phyloP scores from a whole-genome alignment of 2,113 vertebrate genomes.

The Acinonyx jubatus region DNA sequence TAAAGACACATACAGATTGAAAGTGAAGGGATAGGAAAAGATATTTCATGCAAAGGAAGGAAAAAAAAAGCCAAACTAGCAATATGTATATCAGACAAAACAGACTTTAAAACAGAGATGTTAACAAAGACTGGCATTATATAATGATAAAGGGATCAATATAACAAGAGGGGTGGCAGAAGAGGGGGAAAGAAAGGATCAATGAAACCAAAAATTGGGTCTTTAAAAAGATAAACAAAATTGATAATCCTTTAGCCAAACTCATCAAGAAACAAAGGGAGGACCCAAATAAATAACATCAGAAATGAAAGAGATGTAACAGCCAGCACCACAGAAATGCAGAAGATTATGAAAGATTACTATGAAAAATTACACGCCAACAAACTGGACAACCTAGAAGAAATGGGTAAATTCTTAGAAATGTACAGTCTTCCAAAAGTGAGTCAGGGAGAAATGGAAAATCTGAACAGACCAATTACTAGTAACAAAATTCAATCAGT shows the following conservation, averaged over 20 bases:
- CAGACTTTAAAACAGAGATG: neutral
- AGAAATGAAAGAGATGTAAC: neutral
- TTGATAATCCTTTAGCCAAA: neutral
- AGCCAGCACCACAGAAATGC: neutral
- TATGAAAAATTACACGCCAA: neutral
- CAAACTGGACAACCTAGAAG: neutral
- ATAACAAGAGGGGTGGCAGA: neutral
- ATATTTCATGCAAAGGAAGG: neutral
- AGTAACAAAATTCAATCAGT: neutral
- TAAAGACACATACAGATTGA: neutral
- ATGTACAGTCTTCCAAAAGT: neutral
- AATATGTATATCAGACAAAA: neutral
- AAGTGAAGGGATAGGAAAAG: neutral
- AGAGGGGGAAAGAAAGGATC: neutral
- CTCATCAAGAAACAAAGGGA: neutral
- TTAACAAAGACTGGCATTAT: neutral
- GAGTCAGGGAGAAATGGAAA: neutral
- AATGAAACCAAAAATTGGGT: neutral
- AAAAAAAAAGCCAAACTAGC: neutral
- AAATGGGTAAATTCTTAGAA: neutral
- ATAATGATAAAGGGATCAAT: neutral
- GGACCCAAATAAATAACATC: neutral
- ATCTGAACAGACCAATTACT: neutral
- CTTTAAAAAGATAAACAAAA: neutral
- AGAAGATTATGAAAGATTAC: neutral